Conservation (phyloP, 2,888 invertebrate genomes). For the Drosophila colorata region DNA sequence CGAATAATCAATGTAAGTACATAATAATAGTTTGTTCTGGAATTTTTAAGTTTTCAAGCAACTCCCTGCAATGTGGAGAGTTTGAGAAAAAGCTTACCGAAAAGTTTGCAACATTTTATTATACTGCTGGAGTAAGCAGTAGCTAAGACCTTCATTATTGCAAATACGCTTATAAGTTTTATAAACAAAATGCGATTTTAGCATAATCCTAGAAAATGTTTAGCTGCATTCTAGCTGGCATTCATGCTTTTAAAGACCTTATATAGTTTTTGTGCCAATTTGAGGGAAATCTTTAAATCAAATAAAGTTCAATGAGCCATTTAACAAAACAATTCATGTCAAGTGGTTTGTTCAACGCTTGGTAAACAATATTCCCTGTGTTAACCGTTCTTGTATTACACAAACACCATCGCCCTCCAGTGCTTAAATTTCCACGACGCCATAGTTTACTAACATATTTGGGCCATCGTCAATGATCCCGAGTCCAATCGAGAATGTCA, state of each 20-base stretch:
- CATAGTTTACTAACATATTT: constrained; percentile 39
- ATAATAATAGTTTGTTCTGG: constrained; percentile 70
- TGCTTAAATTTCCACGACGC: constrained; percentile 10
- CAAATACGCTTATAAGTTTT: constrained; percentile 18
- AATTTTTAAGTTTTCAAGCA: constrained; percentile 54
- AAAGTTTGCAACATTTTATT: constrained; percentile 62
- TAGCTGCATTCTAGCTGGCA: too few relatives aligned
- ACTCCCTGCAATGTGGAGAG: constrained; percentile 10
- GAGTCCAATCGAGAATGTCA: constrained; percentile 21
- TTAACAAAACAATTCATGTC: constrained; percentile 55
- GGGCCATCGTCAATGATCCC: neutral
- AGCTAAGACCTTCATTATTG: constrained; percentile 17
- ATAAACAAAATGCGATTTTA: neutral
- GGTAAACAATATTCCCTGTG: constrained; percentile 39
- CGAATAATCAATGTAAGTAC: constrained; percentile 72
- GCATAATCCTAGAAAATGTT: too few relatives aligned
- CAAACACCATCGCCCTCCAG: constrained; percentile 2
- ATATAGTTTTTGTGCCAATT: neutral
- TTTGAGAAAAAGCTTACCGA: constrained; percentile 50
- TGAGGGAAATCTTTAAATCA: constrained; percentile 25
- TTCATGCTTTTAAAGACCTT: too few relatives aligned
- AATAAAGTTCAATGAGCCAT: constrained; percentile 45
- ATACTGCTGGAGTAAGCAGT: constrained; percentile 33
- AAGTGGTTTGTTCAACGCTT: constrained; percentile 43
- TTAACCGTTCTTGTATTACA: constrained; percentile 36